A percentile compares a stretch with the other conserved stretches of the same genome.
Evolutionary conservation across 2,797 vertebrate species (phyloP).

Genomic region (Acanthurus tractus): DNA sequence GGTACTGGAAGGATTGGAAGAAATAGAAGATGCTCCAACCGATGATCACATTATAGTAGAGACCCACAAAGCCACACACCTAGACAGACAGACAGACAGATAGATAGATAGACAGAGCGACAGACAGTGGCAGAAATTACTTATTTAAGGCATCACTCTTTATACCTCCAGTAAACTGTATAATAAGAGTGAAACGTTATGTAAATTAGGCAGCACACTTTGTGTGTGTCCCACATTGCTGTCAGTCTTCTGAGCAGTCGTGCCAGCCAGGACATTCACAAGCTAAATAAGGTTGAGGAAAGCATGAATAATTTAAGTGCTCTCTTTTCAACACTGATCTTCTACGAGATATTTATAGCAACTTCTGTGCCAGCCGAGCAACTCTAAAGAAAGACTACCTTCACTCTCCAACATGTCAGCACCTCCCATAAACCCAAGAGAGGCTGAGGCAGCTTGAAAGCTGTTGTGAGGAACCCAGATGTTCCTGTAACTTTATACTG

Average conservation of each 20-base stretch:
- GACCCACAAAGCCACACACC: constrained; percentile 85
- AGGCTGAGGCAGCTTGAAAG: constrained; percentile 9
- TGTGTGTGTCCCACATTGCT: constrained; percentile 46
- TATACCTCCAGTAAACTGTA: constrained; percentile 1
- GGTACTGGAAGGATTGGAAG: constrained; percentile 96
- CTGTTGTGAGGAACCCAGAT: constrained; percentile 17
- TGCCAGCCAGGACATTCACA: constrained; percentile 66
- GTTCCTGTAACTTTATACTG: constrained; percentile 28
- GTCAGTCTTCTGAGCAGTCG: constrained; percentile 56
- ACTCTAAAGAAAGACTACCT: constrained; percentile 55
- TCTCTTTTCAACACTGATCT: constrained; percentile 76
- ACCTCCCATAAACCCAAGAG: constrained; percentile 31
- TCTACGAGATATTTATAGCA: constrained; percentile 80
- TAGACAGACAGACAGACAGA: constrained; percentile 22
- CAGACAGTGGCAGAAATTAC: background rate
- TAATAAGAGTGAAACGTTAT: constrained; percentile 7
- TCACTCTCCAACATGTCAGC: constrained; percentile 46
- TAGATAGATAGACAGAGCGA: background rate
- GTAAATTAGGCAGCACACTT: constrained; percentile 35
- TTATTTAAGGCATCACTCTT: background rate
- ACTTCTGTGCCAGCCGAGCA: constrained; percentile 46
- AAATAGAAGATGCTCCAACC: constrained; percentile 99
- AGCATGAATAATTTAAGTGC: constrained; percentile 82
- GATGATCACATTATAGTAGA: constrained; percentile 97
- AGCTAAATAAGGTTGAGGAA: constrained; percentile 70